Percentiles rank a stretch among this genome's conserved stretches.
Evolutionary conservation across 2,113 vertebrate genomes (phyloP).

Genomic region (Pollachius pollachius): DNA sequence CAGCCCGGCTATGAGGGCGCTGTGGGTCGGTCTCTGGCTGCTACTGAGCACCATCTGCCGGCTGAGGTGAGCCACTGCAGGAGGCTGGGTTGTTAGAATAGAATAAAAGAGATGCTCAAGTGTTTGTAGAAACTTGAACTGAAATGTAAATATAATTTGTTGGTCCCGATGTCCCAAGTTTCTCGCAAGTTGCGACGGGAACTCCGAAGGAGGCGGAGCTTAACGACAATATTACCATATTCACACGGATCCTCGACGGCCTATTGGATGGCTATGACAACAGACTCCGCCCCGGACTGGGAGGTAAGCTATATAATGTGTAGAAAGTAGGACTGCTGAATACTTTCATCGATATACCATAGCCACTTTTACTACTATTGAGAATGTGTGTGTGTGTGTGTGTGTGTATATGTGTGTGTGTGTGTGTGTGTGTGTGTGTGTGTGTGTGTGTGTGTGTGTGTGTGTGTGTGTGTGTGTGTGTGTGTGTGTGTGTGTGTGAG

Average conservation of each 20-base stretch:
- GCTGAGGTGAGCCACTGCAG: constrained; percentile 80
- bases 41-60: constrained; percentile 84
- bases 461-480: too few relatives aligned
- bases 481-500: too few relatives aligned
- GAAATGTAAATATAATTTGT: constrained; percentile 6
- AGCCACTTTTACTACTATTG: too few relatives aligned
- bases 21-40: constrained; percentile 80
- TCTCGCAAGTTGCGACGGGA: constrained; percentile 83
- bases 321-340: too few relatives aligned
- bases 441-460: too few relatives aligned
- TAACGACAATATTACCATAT: constrained; percentile 95
- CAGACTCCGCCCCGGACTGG: constrained; percentile 89
- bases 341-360: too few relatives aligned
- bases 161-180: constrained; percentile 64
- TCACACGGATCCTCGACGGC: constrained; percentile 92
- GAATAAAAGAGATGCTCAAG: neutral
- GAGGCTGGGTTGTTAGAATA: neutral
- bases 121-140: neutral
- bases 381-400: too few relatives aligned
- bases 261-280: constrained; percentile 96
- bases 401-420: neutral
- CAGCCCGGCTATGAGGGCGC: constrained; percentile 85
- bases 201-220: constrained; percentile 80
- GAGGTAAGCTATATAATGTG: constrained; percentile 73
- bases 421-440: too few relatives aligned